Evolutionary conservation across 2,113 vertebrate species (phyloP).

Genomic region (Daubentonia madagascariensis): DNA sequence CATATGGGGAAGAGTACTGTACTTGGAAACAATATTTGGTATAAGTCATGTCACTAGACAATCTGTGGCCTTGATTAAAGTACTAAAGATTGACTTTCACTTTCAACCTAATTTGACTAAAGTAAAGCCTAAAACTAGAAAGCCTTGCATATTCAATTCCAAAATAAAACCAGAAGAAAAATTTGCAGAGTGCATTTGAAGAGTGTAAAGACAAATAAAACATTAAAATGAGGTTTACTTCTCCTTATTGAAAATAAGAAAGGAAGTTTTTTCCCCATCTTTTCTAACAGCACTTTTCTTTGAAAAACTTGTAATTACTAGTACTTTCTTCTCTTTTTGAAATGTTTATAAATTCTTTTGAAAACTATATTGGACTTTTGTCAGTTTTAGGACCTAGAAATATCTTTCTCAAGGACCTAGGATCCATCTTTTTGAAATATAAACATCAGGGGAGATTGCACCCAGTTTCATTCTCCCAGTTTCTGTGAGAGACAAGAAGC

Average conservation of each 20-base stretch:
- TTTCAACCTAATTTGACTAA: neutral
- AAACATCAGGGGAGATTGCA: neutral
- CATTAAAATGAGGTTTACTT: neutral
- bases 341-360: neutral
- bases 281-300: neutral
- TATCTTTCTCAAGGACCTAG: neutral
- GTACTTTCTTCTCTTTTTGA: neutral
- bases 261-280: neutral
- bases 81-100: neutral
- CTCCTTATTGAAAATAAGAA: neutral
- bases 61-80: neutral
- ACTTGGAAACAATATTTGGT: neutral
- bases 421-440: neutral
- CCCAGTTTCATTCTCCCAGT: neutral
- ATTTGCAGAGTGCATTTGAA: neutral
- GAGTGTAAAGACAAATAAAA: neutral
- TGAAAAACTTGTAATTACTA: neutral
- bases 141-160: neutral
- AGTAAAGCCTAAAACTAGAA: neutral
- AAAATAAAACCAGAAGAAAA: neutral
- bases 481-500: neutral
- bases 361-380: neutral
- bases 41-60: neutral
- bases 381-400: neutral
- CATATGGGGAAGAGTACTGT: neutral